A percentile compares a stretch with the other conserved stretches of the same genome.
phyloP scores from a whole-genome alignment of 1,140 invertebrate genomes.

The Lordiphosa collinella region DNA sequence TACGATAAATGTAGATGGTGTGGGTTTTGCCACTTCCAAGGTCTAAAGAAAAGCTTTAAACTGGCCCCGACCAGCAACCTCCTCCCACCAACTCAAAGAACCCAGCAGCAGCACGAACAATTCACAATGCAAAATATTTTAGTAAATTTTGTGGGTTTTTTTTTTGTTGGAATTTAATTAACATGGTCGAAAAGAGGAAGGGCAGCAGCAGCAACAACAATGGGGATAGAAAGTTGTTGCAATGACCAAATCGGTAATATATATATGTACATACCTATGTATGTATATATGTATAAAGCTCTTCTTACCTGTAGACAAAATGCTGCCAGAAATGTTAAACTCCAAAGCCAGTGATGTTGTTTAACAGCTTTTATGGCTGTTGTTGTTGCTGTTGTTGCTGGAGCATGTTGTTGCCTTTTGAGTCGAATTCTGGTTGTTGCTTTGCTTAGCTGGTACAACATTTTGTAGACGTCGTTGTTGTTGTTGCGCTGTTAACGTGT shows the following conservation, averaged over 20 bases:
- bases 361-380: conserved; percentile 35
- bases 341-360: conserved; percentile 54
- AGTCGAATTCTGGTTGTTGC: conserved; percentile 71
- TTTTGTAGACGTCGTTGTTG: conserved; percentile 54
- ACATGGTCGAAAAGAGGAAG: too few species aligned
- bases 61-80: too few species aligned
- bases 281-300: background rate
- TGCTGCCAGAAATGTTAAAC: conserved; percentile 57
- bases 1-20: too few species aligned
- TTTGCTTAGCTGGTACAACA: conserved; percentile 67
- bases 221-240: conserved; percentile 14
- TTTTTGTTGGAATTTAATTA: too few species aligned
- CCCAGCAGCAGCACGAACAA: too few species aligned
- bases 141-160: too few species aligned
- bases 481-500: conserved; percentile 21
- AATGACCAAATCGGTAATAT: conserved; percentile 4
- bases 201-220: too few species aligned
- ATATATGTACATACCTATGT: too few species aligned
- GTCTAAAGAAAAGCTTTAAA: too few species aligned
- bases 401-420: conserved; percentile 41
- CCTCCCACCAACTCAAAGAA: too few species aligned
- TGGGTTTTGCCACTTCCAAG: too few species aligned
- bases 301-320: conserved; percentile 59
- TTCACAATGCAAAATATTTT: too few species aligned
- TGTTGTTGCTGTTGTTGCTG: conserved; percentile 23